Base-by-base conservation (phyloP, 2,797 vertebrate species). In the Enteromius argenteus region DNA sequence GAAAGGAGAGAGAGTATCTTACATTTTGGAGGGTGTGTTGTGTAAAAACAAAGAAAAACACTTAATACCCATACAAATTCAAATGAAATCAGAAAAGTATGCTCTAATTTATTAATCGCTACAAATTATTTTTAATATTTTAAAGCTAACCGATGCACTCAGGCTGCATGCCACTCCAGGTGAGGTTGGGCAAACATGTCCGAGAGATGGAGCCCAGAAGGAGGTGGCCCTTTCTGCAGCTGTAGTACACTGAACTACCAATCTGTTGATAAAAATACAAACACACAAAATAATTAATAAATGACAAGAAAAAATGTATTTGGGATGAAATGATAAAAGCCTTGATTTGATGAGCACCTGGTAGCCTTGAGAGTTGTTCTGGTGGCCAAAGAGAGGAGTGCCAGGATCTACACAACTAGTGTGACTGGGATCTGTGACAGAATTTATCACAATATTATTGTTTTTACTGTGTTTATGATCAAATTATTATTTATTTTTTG, bases 131-230 rank as follows among this genome's bases (percentile, higher is more conserved):
- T 42, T 8, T 27, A 32, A 46, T 64, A 21, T 9, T 32, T 51
- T 49, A 1, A 30, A 30, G 94, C 96, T 96, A 90, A 99, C 98
- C 96, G 88, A 99, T 95, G 85, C 98, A 99, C 89, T 99, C 97
- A 0, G 98, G 97, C 56, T 97, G 97, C 89, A 96, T 90, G 30
- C 98, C 98, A 9, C 97, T 99, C 98, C 98, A 99, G 2, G 97
- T 99, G 56, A 99, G 96, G 93, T 98, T 99, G 88, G 97, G 97
- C 60, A 98, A 95, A 92, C 98, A 99, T 32, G 97, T 97, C 84
- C 98, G 96, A 83, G 97, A 97, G 91, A 97, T 98, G 66, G 98
- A 99, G 39, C 98, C 98, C 91, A 98, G 98, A 62, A 99, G 95
- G 89, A 99, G 93, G 90, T 99, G 99, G 6, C 98, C 98, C 92